Conservation (phyloP, 2,888 invertebrate genomes). For the Pyralis farinalis region DNA sequence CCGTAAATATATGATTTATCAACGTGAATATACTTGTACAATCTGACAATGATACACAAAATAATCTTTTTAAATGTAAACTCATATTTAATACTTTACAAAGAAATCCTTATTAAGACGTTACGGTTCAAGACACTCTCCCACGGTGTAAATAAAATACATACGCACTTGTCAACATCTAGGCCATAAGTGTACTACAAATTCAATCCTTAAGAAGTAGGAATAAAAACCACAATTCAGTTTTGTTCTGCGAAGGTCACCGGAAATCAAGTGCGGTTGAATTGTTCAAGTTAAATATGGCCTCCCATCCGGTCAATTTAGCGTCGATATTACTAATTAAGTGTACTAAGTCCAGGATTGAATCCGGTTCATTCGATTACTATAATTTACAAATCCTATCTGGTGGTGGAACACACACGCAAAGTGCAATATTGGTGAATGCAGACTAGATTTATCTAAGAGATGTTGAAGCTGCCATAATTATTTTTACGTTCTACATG, state of each 20-base stretch:
- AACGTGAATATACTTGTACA: background rate
- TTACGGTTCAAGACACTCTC: conserved; percentile 51
- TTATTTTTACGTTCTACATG: too few species aligned
- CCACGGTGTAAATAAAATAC: conserved; percentile 42
- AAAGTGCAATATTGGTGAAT: too few species aligned
- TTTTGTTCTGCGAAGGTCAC: conserved; percentile 38
- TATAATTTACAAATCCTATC: background rate
- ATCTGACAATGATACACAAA: conserved; percentile 6
- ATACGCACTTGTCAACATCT: conserved; percentile 24
- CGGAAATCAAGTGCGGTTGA: conserved; percentile 61
- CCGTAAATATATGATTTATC: too few species aligned
- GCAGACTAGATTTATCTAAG: too few species aligned
- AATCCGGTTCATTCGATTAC: conserved; percentile 14
- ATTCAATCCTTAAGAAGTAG: conserved; percentile 26
- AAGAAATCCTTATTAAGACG: conserved; percentile 18
- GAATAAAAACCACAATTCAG: conserved; percentile 17
- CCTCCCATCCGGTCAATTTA: conserved; percentile 51
- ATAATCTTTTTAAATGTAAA: background rate
- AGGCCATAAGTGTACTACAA: conserved; percentile 17
- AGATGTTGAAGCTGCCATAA: too few species aligned
- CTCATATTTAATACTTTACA: conserved; percentile 1
- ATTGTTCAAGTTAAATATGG: conserved; percentile 67
- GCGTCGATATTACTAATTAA: conserved; percentile 35
- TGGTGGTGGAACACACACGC: too few species aligned
- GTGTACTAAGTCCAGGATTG: conserved; percentile 14